Percentiles rank a stretch among this genome's conserved stretches.
These are phyloP conservation scores for Hoplodrina ambigua DNA, from an alignment of 2,888 invertebrate species.

Conservation along the genomic window DNA sequence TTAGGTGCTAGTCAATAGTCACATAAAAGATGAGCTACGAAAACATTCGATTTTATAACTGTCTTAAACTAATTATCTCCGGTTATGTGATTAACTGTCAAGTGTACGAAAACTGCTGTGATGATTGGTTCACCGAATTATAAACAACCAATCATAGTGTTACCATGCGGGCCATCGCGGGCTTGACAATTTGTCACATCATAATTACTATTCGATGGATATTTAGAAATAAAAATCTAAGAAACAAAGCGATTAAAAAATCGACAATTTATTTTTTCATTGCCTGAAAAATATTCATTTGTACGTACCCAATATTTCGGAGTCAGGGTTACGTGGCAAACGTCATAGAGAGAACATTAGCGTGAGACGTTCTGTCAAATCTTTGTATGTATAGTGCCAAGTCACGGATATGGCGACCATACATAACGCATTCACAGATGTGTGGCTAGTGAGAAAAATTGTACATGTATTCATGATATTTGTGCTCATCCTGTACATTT, in stretches of 20 bases:
- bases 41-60: not conserved
- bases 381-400: conserved; percentile 10
- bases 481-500: too few species aligned
- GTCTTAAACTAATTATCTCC: not conserved
- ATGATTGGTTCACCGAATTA: too few species aligned
- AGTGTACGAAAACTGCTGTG: too few species aligned
- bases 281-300: not conserved
- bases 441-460: not conserved
- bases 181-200: not conserved
- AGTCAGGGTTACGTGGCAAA: conserved; percentile 39
- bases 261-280: not conserved
- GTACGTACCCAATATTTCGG: conserved; percentile 4
- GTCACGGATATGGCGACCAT: conserved; percentile 27
- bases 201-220: too few species aligned
- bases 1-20: too few species aligned
- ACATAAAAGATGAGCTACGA: too few species aligned
- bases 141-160: too few species aligned
- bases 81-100: too few species aligned
- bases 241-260: not conserved
- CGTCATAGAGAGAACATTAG: conserved; percentile 32
- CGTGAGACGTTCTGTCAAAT: conserved; percentile 33
- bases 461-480: too few species aligned
- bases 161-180: too few species aligned
- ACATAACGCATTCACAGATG: not conserved
- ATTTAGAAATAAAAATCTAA: not conserved